A percentile compares a stretch with the other conserved stretches of the same genome.
Conservation (phyloP, 1,140 invertebrate species). For the Zaprionus capensis region DNA sequence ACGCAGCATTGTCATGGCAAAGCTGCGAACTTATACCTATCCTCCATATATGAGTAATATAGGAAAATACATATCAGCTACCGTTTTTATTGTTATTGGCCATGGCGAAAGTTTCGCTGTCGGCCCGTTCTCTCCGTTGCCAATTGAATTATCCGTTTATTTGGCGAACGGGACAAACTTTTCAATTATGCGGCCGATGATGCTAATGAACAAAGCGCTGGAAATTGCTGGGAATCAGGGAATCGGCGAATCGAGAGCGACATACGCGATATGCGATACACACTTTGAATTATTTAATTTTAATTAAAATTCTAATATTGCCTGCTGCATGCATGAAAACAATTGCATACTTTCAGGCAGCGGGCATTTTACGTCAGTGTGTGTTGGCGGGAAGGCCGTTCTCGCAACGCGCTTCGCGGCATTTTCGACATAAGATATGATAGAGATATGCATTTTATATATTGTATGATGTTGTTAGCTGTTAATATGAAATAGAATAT, state of each 20-base stretch:
- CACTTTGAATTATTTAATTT: conserved; percentile 74
- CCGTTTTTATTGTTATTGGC: conserved; percentile 62
- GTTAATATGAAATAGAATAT: too few relatives aligned
- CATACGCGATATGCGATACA: conserved; percentile 32
- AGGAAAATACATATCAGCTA: conserved; percentile 42
- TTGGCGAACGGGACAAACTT: conserved; percentile 48
- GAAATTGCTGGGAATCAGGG: conserved; percentile 1
- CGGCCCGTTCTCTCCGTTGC: neutral
- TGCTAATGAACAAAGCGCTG: conserved; percentile 66
- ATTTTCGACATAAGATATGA: too few relatives aligned
- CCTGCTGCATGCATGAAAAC: conserved; percentile 4
- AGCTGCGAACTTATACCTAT: neutral
- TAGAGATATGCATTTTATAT: too few relatives aligned
- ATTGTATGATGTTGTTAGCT: too few relatives aligned
- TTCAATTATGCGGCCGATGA: conserved; percentile 63
- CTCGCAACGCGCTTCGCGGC: neutral
- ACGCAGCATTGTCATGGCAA: neutral
- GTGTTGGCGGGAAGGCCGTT: neutral
- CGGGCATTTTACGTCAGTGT: neutral
- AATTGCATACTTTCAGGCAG: conserved; percentile 55
- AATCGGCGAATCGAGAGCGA: conserved; percentile 22
- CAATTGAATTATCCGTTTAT: conserved; percentile 64
- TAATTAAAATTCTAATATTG: conserved; percentile 66
- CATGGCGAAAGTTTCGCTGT: conserved; percentile 14
- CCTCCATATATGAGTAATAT: conserved; percentile 9